phyloP scores from a whole-genome alignment of 2,888 invertebrate species.

The Orthonevra nobilis region DNA sequence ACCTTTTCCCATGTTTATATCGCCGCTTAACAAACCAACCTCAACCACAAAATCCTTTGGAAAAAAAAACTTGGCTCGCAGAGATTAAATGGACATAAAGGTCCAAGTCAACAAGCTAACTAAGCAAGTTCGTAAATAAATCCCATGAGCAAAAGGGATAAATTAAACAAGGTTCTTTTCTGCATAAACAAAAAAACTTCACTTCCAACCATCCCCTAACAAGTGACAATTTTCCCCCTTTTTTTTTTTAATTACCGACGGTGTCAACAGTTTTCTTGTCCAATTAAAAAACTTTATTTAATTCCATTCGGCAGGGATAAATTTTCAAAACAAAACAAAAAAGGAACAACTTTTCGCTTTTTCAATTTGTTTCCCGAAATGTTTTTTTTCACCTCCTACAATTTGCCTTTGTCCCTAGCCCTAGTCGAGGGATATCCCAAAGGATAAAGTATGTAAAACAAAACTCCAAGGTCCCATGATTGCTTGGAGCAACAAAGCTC shows the following conservation, averaged over 20 bases:
- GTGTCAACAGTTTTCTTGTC: constrained; percentile 54
- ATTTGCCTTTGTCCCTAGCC: too few relatives aligned
- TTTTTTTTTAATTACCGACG: constrained; percentile 57
- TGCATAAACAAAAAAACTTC: too few relatives aligned
- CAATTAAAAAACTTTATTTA: constrained; percentile 60
- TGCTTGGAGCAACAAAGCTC: constrained; percentile 10
- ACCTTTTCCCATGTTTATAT: too few relatives aligned
- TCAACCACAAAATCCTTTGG: too few relatives aligned
- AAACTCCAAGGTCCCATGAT: constrained; percentile 16
- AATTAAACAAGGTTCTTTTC: too few relatives aligned
- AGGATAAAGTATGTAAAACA: constrained; percentile 6
- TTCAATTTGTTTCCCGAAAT: constrained; percentile 57
- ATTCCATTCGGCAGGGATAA: constrained; percentile 26
- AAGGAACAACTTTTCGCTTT: constrained; percentile 17
- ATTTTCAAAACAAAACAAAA: constrained; percentile 2
- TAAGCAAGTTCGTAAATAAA: too few relatives aligned
- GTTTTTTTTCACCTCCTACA: constrained; percentile 22
- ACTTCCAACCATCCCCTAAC: constrained; percentile 11
- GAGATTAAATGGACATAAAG: too few relatives aligned
- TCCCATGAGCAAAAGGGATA: too few relatives aligned
- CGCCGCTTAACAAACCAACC: too few relatives aligned
- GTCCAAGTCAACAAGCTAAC: too few relatives aligned
- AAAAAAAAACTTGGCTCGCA: too few relatives aligned
- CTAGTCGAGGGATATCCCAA: too few relatives aligned
- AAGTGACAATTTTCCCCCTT: constrained; percentile 33